A percentile compares a stretch with the other conserved stretches of the same genome.
These are phyloP conservation scores for Pediacus dermestoides DNA, from an alignment of 2,888 invertebrate species.

Conservation along the genomic window DNA sequence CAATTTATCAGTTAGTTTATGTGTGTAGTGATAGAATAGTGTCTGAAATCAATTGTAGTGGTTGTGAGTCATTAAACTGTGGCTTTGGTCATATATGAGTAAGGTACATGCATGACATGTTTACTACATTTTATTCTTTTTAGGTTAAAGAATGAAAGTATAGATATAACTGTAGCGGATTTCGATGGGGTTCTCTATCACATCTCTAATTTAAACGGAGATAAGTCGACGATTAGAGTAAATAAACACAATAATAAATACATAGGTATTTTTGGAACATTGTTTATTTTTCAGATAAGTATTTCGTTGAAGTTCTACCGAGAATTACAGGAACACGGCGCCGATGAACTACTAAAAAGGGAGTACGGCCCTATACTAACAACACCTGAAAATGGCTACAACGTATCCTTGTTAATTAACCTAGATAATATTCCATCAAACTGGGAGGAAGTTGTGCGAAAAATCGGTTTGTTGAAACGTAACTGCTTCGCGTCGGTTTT, in stretches of 20 bases:
- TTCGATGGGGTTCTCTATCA: conserved; percentile 99
- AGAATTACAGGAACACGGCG: conserved; percentile 97
- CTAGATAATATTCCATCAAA: conserved; percentile 87
- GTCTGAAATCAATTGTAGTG: too few relatives aligned
- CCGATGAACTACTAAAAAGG: conserved; percentile 91
- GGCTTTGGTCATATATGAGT: too few relatives aligned
- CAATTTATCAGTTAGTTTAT: conserved; percentile 15
- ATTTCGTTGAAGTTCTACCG: conserved; percentile 98
- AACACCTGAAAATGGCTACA: conserved; percentile 88
- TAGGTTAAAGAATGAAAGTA: conserved; percentile 92
- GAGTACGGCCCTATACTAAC: conserved; percentile 84
- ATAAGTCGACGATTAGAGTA: conserved; percentile 96
- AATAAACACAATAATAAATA: too few relatives aligned
- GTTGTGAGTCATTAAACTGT: too few relatives aligned
- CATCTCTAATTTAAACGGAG: conserved; percentile 93
- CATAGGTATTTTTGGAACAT: too few relatives aligned
- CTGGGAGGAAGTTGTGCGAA: conserved; percentile 85
- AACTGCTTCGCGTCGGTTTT: conserved; percentile 99
- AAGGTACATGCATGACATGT: too few relatives aligned
- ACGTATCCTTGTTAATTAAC: conserved; percentile 90
- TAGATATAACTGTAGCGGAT: conserved; percentile 92
- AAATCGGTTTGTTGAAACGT: conserved; percentile 90
- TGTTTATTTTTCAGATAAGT: conserved; percentile 73
- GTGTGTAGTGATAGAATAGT: conserved; percentile 14
- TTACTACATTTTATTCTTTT: conserved; percentile 45